A percentile compares a stretch with the other conserved stretches of the same genome.
Evolutionary conservation across 1,140 invertebrate species (phyloP).

Genomic region (Drosophila tropicalis): DNA sequence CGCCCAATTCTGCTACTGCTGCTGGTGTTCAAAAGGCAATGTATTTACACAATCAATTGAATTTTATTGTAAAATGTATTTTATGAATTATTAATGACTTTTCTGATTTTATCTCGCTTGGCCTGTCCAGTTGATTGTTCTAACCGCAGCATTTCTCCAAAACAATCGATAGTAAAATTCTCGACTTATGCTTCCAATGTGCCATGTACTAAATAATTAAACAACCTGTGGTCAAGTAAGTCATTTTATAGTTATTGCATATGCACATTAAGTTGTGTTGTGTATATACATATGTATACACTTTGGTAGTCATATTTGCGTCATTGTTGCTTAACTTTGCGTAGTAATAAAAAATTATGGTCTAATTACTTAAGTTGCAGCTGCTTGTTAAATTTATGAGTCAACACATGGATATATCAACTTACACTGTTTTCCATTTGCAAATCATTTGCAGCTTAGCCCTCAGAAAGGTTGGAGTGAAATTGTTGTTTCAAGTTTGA

Average conservation of each 20-base stretch:
- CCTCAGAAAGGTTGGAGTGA: background rate
- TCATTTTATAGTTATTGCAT: conserved; percentile 21
- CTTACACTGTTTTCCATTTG: background rate
- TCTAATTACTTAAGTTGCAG: conserved; percentile 27
- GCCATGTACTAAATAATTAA: conserved; percentile 16
- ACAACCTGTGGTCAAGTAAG: conserved; percentile 33
- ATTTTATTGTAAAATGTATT: conserved; percentile 74
- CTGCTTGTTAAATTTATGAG: conserved; percentile 43
- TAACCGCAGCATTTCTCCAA: conserved; percentile 38
- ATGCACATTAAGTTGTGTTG: conserved; percentile 7
- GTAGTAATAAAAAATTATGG: conserved; percentile 21
- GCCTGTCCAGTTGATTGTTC: background rate
- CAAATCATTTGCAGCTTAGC: background rate
- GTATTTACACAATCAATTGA: conserved; percentile 79
- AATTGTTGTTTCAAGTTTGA: background rate
- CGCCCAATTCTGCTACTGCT: background rate
- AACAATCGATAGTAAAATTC: conserved; percentile 29
- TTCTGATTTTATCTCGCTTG: conserved; percentile 14
- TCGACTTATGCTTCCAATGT: conserved; percentile 23
- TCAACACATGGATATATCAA: background rate
- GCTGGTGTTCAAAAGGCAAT: conserved; percentile 42
- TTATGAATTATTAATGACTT: conserved; percentile 77
- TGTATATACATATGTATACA: background rate
- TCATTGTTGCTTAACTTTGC: conserved; percentile 19
- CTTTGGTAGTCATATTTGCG: background rate